A percentile compares a stretch with the other conserved stretches of the same genome.
Evolutionary conservation across 1,140 invertebrate species (phyloP).

Genomic region (Drosophila pachea): DNA sequence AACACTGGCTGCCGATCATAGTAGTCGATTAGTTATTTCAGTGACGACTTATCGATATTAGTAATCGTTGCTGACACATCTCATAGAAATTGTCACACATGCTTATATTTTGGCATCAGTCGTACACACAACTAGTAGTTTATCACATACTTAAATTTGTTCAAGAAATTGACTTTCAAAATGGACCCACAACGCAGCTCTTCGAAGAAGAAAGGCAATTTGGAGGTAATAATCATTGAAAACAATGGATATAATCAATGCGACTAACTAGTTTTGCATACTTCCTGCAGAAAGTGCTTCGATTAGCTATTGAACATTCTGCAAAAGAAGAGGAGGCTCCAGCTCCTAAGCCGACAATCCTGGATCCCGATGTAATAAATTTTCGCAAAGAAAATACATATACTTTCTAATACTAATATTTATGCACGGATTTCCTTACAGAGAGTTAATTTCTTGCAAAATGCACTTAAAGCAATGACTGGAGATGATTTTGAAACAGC

Average conservation of each 20-base stretch:
- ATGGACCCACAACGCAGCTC: constrained; percentile 12
- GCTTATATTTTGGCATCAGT: constrained; percentile 4
- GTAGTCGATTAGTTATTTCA: no score
- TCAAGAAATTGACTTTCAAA: not conserved
- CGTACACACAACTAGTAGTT: constrained; percentile 6
- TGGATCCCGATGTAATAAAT: constrained; percentile 14
- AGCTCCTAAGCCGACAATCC: not conserved
- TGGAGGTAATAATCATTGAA: constrained; percentile 35
- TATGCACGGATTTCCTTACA: no score
- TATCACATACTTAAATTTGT: no score
- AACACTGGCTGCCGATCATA: not conserved
- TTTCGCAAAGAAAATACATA: not conserved
- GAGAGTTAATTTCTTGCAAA: constrained; percentile 46
- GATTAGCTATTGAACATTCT: constrained; percentile 37
- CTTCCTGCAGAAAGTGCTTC: constrained; percentile 43
- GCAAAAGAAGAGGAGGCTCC: constrained; percentile 4
- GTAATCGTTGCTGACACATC: not conserved
- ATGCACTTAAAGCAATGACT: constrained; percentile 44
- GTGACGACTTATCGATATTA: not conserved
- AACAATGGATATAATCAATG: not conserved
- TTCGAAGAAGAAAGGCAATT: constrained; percentile 40
- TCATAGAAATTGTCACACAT: constrained; percentile 2
- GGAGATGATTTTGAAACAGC: constrained; percentile 46
- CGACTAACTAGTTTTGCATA: not conserved
- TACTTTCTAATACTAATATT: no score